Conservation (phyloP, 1,140 invertebrate species). For the Aphaenogaster rudis region DNA sequence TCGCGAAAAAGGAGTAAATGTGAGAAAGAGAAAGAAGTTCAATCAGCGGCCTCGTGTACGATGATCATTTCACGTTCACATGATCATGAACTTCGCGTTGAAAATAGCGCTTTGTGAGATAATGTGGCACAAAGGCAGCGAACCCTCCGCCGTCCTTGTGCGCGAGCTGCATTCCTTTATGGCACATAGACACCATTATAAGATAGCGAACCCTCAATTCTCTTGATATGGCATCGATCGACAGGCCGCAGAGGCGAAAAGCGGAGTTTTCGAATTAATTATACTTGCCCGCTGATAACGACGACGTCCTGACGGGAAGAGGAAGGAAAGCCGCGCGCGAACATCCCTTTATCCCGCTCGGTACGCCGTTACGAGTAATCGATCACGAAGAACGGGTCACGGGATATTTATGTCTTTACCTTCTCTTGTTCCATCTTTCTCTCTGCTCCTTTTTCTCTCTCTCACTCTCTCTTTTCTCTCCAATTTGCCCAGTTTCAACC, state of each 20-base stretch:
- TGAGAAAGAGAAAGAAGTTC: neutral
- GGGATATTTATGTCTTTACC: constrained; percentile 47
- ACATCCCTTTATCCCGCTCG: constrained; percentile 29
- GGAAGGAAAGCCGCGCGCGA: constrained; percentile 15
- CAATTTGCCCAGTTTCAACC: neutral
- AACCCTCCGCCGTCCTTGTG: constrained; percentile 10
- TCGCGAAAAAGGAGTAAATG: neutral
- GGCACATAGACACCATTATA: constrained; percentile 33
- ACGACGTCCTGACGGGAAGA: neutral
- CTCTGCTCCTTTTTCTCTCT: neutral
- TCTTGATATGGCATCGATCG: constrained; percentile 39
- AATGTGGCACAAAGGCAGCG: constrained; percentile 62
- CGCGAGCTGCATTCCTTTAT: constrained; percentile 41
- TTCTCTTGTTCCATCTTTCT: neutral
- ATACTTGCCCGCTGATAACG: constrained; percentile 29
- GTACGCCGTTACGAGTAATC: constrained; percentile 34
- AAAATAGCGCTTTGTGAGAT: constrained; percentile 60
- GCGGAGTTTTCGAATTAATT: constrained; percentile 61
- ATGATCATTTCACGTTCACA: constrained; percentile 45
- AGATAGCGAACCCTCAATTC: constrained; percentile 39
- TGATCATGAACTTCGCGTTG: constrained; percentile 50
- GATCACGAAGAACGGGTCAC: constrained; percentile 45
- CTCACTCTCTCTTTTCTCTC: neutral
- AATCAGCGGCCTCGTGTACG: neutral
- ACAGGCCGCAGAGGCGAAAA: constrained; percentile 36